A percentile compares a stretch with the other conserved stretches of the same genome.
phyloP scores from a whole-genome alignment of 2,888 invertebrate species.

The Temnothorax rugatulus region DNA sequence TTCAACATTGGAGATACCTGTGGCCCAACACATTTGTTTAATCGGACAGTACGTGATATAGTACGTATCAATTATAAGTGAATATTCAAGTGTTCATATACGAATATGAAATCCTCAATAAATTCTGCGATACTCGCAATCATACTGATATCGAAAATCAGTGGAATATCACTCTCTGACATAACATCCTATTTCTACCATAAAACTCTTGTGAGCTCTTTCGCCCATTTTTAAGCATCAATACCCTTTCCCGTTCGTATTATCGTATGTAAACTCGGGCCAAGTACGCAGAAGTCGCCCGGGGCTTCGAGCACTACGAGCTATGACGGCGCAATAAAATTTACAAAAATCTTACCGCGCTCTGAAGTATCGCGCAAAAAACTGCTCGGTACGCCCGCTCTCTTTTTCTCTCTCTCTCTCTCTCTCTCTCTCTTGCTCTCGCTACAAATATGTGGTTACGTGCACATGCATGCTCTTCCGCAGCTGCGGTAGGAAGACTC shows the following conservation, averaged over 20 bases:
- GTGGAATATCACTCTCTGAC: not conserved
- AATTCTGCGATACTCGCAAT: not conserved
- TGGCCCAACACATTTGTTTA: conserved; percentile 7
- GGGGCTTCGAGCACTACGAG: conserved; percentile 19
- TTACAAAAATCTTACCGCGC: conserved; percentile 40
- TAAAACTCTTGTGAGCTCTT: conserved; percentile 20
- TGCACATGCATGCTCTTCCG: conserved; percentile 39
- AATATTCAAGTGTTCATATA: conserved; percentile 9
- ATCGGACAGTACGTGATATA: conserved; percentile 6
- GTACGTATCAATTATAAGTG: conserved; percentile 23
- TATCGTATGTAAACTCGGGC: conserved; percentile 40
- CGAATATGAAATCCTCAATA: conserved; percentile 1
- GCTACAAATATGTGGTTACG: conserved; percentile 13
- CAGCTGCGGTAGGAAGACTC: conserved; percentile 30
- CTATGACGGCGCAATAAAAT: conserved; percentile 44
- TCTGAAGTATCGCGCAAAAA: conserved; percentile 42
- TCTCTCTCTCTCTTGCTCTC: not conserved
- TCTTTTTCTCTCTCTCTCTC: not conserved
- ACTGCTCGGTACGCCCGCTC: not conserved
- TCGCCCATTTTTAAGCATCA: conserved; percentile 11
- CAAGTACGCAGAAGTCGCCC: not conserved
- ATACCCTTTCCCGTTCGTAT: conserved; percentile 9
- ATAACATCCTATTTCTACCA: conserved; percentile 11
- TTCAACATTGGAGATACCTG: not conserved
- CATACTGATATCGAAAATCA: conserved; percentile 8